Evolutionary conservation across 2,888 invertebrate genomes (phyloP).

Genomic region (Ormyrus pomaceus): DNA sequence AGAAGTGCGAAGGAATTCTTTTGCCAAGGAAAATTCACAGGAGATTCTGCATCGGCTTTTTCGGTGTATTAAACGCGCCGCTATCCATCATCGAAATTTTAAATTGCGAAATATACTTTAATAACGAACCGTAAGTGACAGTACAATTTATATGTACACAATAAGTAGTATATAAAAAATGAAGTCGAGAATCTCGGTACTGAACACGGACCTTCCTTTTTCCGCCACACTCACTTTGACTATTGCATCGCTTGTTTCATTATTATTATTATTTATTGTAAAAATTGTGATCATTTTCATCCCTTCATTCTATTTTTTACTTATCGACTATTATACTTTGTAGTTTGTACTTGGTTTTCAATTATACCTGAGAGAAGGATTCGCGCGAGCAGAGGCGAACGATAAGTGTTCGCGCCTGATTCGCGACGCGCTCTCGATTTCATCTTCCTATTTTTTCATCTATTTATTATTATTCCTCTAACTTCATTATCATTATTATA

Average conservation of each 20-base stretch:
- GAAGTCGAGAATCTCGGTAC: slow-evolving; percentile 49
- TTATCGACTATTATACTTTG: slow-evolving; percentile 74
- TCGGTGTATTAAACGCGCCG: slow-evolving; percentile 18
- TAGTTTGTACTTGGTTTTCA: slow-evolving; percentile 75
- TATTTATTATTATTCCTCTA: slow-evolving; percentile 29
- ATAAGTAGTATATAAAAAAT: slow-evolving; percentile 34
- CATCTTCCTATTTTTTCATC: slow-evolving; percentile 24
- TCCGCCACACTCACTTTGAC: slow-evolving; percentile 63
- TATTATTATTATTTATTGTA: slow-evolving; percentile 59
- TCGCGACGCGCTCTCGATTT: slow-evolving; percentile 46
- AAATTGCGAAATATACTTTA: slow-evolving; percentile 16
- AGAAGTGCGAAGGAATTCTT: slow-evolving; percentile 29
- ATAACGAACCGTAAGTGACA: slow-evolving; percentile 6
- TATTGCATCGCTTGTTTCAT: slow-evolving; percentile 70
- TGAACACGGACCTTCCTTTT: slow-evolving; percentile 59
- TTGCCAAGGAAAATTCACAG: not conserved
- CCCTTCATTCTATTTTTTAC: slow-evolving; percentile 59
- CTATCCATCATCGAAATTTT: not conserved
- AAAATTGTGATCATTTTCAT: slow-evolving; percentile 45
- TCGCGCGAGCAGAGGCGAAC: slow-evolving; percentile 34
- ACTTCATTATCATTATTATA: slow-evolving; percentile 33
- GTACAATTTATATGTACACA: slow-evolving; percentile 33
- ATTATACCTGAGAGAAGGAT: slow-evolving; percentile 71
- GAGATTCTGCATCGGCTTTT: slow-evolving; percentile 54
- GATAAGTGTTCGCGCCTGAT: slow-evolving; percentile 9